Conservation (phyloP, 2,113 vertebrate genomes). For the Thalassarche chlororhynchos region DNA sequence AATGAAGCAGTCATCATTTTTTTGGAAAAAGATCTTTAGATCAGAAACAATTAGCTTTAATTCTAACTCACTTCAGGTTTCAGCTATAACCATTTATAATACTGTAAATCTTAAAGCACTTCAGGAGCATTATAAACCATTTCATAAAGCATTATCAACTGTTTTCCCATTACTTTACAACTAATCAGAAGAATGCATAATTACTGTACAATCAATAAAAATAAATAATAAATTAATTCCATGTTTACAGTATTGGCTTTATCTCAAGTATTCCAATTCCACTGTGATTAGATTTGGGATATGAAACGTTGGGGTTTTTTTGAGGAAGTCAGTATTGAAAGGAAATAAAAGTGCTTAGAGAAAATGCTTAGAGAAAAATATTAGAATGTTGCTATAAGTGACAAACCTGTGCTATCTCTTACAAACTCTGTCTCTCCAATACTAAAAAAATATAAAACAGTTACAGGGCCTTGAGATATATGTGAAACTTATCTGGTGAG, state of each 20-base stretch:
- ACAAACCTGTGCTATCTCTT: neutral
- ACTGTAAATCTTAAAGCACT: neutral
- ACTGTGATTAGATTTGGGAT: neutral
- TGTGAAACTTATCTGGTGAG: neutral
- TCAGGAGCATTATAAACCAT: neutral
- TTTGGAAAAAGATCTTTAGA: neutral
- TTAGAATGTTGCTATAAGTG: neutral
- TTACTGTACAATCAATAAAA: neutral
- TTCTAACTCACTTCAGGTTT: neutral
- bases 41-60: neutral
- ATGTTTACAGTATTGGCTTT: neutral
- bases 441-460: neutral
- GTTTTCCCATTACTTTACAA: neutral
- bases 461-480: neutral
- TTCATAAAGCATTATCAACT: neutral
- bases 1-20: neutral
- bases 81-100: neutral
- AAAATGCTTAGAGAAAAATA: neutral
- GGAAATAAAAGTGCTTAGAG: neutral
- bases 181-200: neutral
- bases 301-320: neutral
- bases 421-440: neutral
- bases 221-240: neutral
- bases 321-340: neutral
- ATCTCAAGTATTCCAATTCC: neutral